Conservation (phyloP, 2,113 vertebrate species). For the Rhabdomys dilectus region DNA sequence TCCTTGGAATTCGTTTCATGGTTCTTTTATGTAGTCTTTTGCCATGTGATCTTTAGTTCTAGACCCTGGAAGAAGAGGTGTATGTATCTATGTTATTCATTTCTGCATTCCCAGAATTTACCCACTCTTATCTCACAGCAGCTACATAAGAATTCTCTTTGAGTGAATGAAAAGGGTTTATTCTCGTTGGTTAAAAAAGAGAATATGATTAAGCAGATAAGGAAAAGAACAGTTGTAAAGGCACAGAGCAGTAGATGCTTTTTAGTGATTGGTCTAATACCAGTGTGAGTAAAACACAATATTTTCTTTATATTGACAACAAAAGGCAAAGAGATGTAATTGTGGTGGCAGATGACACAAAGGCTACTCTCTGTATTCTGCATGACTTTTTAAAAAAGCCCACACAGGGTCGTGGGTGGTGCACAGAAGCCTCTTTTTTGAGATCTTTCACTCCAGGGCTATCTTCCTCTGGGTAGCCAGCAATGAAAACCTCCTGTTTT, state of each 20-base stretch:
- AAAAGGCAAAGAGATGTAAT: not conserved
- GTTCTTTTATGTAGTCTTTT: not conserved
- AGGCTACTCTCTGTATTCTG: not conserved
- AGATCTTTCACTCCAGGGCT: not conserved
- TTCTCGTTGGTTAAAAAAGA: not conserved
- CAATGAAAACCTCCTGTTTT: not conserved
- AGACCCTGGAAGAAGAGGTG: not conserved
- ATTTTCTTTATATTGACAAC: not conserved
- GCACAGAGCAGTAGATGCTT: not conserved
- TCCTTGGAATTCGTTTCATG: not conserved
- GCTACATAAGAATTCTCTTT: conserved; percentile 5
- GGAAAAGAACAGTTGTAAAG: not conserved
- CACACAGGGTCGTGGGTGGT: not conserved
- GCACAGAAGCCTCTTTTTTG: not conserved
- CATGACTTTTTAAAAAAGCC: not conserved
- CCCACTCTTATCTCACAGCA: conserved; percentile 35
- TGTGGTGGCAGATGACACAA: not conserved
- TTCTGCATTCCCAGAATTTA: conserved; percentile 18
- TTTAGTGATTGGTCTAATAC: not conserved
- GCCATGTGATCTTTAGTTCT: not conserved
- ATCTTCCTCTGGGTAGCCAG: not conserved
- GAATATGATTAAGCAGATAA: conserved; percentile 1
- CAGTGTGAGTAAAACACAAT: not conserved
- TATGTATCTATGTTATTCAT: conserved; percentile 33
- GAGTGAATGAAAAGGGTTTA: not conserved